Evolutionary conservation across 2,888 invertebrate genomes (phyloP).

Genomic region (Lymantria dispar): DNA sequence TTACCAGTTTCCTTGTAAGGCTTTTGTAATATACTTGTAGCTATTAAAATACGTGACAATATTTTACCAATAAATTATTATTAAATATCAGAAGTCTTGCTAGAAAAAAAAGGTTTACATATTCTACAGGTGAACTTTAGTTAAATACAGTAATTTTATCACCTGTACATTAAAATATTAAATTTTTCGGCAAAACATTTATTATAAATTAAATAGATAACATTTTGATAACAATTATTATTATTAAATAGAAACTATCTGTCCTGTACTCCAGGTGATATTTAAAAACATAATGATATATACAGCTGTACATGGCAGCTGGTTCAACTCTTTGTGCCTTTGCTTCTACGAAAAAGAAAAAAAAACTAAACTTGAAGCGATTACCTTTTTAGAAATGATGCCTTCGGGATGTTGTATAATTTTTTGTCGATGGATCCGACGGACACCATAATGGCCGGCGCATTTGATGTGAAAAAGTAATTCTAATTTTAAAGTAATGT

Average conservation of each 20-base stretch:
- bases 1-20: slow-evolving; percentile 18
- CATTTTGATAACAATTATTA: background rate
- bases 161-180: too few relatives aligned
- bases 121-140: too few relatives aligned
- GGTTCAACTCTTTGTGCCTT: slow-evolving; percentile 63
- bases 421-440: slow-evolving; percentile 49
- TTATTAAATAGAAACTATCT: background rate
- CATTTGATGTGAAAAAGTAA: slow-evolving; percentile 62
- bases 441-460: slow-evolving; percentile 62
- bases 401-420: slow-evolving; percentile 52
- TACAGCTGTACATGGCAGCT: slow-evolving; percentile 71
- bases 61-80: slow-evolving; percentile 1
- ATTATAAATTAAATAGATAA: background rate
- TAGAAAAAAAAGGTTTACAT: too few relatives aligned
- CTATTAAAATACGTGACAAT: slow-evolving; percentile 3
- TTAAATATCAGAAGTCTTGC: too few relatives aligned
- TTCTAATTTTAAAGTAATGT: slow-evolving; percentile 43
- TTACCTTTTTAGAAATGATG: slow-evolving; percentile 67
- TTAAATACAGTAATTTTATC: too few relatives aligned
- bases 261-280: slow-evolving; percentile 41
- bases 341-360: slow-evolving; percentile 59
- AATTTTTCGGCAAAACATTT: too few relatives aligned
- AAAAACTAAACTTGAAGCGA: slow-evolving; percentile 58
- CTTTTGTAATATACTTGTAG: slow-evolving; percentile 13
- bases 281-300: slow-evolving; percentile 34